Evolutionary conservation across 1,140 invertebrate genomes (phyloP).

Genomic region (Leptinotarsa defecta): DNA sequence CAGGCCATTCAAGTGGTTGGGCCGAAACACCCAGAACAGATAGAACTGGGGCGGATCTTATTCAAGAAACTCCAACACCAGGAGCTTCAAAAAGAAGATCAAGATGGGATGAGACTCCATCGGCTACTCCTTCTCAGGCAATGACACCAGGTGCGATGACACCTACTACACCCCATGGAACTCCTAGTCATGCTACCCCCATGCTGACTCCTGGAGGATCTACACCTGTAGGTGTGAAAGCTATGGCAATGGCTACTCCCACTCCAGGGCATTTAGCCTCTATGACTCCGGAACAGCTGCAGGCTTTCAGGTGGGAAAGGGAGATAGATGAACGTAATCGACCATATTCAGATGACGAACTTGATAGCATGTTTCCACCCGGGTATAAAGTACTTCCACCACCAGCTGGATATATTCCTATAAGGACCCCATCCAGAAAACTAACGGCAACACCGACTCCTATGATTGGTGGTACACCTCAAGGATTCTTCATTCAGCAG

Average conservation of each 20-base stretch:
- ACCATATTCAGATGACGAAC: conserved; percentile 94
- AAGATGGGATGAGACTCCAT: conserved; percentile 97
- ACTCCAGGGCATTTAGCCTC: conserved; percentile 92
- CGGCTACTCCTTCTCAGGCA: conserved; percentile 67
- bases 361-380: conserved; percentile 95
- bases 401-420: conserved; percentile 94
- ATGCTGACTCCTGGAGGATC: conserved; percentile 76
- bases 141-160: conserved; percentile 76
- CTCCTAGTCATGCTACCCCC: conserved; percentile 67
- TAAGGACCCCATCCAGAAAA: conserved; percentile 95
- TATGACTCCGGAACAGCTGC: conserved; percentile 99
- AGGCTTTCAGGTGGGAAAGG: conserved; percentile 97
- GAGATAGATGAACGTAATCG: conserved; percentile 98
- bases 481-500: conserved; percentile 95
- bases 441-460: conserved; percentile 97
- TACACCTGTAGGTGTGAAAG: conserved; percentile 94
- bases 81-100: conserved; percentile 78
- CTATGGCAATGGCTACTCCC: conserved; percentile 97
- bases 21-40: conserved; percentile 97
- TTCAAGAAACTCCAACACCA: conserved; percentile 90
- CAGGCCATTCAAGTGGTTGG: conserved; percentile 92
- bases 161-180: conserved; percentile 71
- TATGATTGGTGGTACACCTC: conserved; percentile 76
- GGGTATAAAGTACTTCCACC: conserved; percentile 98
- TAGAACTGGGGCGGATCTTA: conserved; percentile 77